Evolutionary conservation across 2,888 invertebrate genomes (phyloP), one percentile per base, ranked within the genome.

Genomic region (Oscheius sp.): DNA sequence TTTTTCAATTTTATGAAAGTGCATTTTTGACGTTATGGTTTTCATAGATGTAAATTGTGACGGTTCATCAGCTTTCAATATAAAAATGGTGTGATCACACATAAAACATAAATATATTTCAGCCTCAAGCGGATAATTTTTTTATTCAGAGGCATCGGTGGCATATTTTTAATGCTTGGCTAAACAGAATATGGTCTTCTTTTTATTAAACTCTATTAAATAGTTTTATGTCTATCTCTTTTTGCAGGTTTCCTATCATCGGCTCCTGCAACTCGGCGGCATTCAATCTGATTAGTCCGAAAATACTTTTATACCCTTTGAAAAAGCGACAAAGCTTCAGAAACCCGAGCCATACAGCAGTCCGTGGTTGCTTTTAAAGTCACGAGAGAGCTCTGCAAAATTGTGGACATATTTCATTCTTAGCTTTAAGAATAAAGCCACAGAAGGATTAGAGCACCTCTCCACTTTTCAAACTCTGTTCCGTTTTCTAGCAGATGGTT

Each of bases 381-480:
- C 33, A 20, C 33, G 9, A 32, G 9, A 47, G 54, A 54, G n/a
- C 20, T 54, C 24, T 54, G 54, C 54, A 54, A 24, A 14, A 54
- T 32, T 54, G 54, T 54, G 54, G 54, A 54, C 32, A 54, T 54
- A 54, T 54, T 54, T 54, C 54, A 54, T 22, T 32, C 36, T 33
- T 32, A 20, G 32, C 32, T 32, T 54, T 20, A 54, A 22, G 33
- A 24, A 17, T 47, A 24, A 4, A 12, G 32, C 17, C 12, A 54
- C 32, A 36, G 54, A 32, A 54, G 33, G 54, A 8, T 54, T 54
- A 54, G 33, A 22, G 20, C 47, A 14, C 24, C 22, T 24, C 47
- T n/a, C 47, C 12, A 47, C 47, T 47, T 47, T 54, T 54, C 54
- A 33, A 6, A 50, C 22, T 54, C 54, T 28, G 54, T 17, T 17